phyloP scores from a whole-genome alignment of 2,797 vertebrate genomes.

The Enteromius radiatus region DNA sequence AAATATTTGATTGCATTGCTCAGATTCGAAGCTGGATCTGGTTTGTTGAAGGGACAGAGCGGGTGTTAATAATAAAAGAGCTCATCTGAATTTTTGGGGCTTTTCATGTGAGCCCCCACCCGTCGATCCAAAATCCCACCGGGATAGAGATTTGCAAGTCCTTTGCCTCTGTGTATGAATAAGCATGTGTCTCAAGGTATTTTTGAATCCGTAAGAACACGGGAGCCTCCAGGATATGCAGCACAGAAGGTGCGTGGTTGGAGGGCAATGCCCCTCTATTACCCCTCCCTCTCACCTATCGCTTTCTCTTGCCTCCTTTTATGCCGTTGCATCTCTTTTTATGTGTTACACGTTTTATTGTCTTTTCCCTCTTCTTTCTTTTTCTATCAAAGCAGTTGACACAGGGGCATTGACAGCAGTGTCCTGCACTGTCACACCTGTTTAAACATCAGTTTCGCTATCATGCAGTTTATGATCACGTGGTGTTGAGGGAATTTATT shows the following conservation, averaged over 20 bases:
- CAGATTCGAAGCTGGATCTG: constrained; percentile 5
- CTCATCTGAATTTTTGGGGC: constrained; percentile 62
- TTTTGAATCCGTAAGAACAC: constrained; percentile 58
- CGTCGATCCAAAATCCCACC: constrained; percentile 46
- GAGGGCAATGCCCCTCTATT: constrained; percentile 18
- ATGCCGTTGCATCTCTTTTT: constrained; percentile 33
- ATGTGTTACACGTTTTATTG: constrained; percentile 11
- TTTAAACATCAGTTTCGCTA: background rate
- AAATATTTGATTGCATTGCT: constrained; percentile 26
- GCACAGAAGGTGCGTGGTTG: constrained; percentile 59
- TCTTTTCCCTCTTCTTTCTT: constrained; percentile 1
- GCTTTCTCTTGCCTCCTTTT: constrained; percentile 5
- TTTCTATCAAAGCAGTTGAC: constrained; percentile 16
- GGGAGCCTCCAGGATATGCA: constrained; percentile 59
- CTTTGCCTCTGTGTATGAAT: constrained; percentile 58
- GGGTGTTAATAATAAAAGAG: constrained; percentile 47
- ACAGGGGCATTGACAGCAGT: background rate
- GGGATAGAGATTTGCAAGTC: constrained; percentile 60
- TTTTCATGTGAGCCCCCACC: constrained; percentile 57
- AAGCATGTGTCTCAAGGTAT: constrained; percentile 64
- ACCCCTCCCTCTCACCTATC: constrained; percentile 29
- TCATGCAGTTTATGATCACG: background rate
- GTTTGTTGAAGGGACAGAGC: constrained; percentile 46
- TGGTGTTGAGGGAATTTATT: background rate
- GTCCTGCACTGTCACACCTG: background rate